Percentiles rank a stretch among this genome's conserved stretches.
Evolutionary conservation across 2,113 vertebrate genomes (phyloP).

Genomic region (Pseudopodoces humilis): DNA sequence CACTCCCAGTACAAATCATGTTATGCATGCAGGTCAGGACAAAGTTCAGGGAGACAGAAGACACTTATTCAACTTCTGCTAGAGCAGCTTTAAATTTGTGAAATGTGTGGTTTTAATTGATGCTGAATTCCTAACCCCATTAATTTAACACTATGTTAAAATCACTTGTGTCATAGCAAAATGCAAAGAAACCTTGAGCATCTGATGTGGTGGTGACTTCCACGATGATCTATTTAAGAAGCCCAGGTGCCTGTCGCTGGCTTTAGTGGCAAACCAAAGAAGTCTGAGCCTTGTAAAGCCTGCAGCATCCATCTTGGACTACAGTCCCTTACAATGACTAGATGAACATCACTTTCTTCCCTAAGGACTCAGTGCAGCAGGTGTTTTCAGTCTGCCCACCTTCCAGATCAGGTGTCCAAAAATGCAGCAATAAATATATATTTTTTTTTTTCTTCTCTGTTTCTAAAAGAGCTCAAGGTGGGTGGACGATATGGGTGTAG

Average conservation of each 20-base stretch:
- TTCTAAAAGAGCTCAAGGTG: conserved; percentile 42
- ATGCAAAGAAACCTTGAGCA: neutral
- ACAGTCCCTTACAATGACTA: neutral
- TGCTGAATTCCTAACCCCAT: neutral
- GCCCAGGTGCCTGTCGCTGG: neutral
- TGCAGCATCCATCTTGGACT: neutral
- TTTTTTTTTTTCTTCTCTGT: neutral
- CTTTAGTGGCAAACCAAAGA: neutral
- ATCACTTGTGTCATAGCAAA: neutral
- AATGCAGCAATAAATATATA: neutral
- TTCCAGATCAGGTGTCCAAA: conserved; percentile 66
- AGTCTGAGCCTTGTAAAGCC: neutral
- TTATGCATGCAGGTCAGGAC: neutral
- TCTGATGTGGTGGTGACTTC: neutral
- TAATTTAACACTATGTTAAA: neutral
- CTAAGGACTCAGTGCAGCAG: conserved; percentile 34
- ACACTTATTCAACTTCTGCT: neutral
- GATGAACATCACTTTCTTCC: neutral
- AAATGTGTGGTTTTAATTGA: neutral
- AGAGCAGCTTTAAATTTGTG: neutral
- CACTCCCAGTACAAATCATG: neutral
- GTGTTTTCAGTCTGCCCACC: conserved; percentile 65
- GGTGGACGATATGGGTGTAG: conserved; percentile 23
- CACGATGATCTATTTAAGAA: neutral
- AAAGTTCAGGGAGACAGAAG: neutral